These are phyloP conservation scores for Antennarius striatus DNA, from an alignment of 2,113 vertebrate species.

Conservation along the genomic window DNA sequence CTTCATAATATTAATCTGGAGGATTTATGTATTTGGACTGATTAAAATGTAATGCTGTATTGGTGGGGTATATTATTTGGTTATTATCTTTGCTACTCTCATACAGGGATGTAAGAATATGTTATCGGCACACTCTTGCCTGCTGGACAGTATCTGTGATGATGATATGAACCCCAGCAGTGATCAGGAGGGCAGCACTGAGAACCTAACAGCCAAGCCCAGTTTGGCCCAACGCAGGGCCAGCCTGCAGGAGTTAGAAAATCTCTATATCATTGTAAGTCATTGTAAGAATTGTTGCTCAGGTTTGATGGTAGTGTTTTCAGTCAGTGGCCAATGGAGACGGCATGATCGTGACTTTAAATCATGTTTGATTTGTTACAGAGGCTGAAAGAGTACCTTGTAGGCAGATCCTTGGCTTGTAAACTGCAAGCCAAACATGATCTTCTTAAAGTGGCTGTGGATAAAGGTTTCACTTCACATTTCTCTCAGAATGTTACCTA, in stretches of 20 bases:
- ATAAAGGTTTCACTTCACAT: conserved; percentile 80
- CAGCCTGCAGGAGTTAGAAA: conserved; percentile 84
- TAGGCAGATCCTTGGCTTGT: conserved; percentile 76
- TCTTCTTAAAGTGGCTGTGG: conserved; percentile 85
- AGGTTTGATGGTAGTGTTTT: neutral
- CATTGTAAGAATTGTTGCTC: fast-evolving
- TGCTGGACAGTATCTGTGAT: conserved; percentile 77
- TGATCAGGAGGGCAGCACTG: conserved; percentile 74
- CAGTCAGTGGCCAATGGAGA: neutral
- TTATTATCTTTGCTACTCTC: conserved; percentile 1
- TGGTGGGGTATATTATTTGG: neutral
- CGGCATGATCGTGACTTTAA: neutral
- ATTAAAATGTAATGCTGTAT: neutral
- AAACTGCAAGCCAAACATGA: conserved; percentile 86
- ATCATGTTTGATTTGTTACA: conserved; percentile 48
- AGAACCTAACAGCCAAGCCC: conserved; percentile 62
- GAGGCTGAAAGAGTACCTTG: conserved; percentile 83
- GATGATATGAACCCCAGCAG: conserved; percentile 79
- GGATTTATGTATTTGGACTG: neutral
- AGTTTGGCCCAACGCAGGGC: conserved; percentile 76
- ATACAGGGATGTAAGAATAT: conserved; percentile 79
- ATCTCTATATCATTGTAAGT: conserved; percentile 81
- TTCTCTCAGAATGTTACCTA: neutral
- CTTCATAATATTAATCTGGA: neutral
- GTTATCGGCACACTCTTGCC: conserved; percentile 69